Percentiles rank a stretch among this genome's conserved stretches.
phyloP scores from a whole-genome alignment of 1,140 invertebrate species.

The Kradibia gibbosae region DNA sequence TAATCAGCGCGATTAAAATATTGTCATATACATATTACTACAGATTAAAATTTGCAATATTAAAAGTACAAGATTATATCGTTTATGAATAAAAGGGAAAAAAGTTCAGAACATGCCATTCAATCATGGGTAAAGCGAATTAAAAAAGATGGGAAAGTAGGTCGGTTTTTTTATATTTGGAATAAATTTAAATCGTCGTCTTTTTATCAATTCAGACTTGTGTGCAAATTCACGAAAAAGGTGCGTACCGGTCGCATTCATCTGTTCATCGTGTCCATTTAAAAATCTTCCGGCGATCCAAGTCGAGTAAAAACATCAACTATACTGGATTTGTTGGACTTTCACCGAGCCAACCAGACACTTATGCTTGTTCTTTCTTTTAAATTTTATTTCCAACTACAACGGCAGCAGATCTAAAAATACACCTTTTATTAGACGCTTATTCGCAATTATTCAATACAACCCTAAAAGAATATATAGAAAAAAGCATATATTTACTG shows the following conservation, averaged over 20 bases:
- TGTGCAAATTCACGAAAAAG: constrained; percentile 21
- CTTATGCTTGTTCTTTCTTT: not conserved
- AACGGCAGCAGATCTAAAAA: constrained; percentile 15
- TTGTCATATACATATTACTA: not conserved
- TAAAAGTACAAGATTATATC: not conserved
- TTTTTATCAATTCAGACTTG: constrained; percentile 33
- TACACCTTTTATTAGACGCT: constrained; percentile 4
- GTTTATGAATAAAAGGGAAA: not conserved
- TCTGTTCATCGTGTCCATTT: not conserved
- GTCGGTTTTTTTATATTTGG: constrained; percentile 23
- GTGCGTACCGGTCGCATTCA: not conserved
- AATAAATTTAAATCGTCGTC: constrained; percentile 34
- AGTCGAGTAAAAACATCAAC: constrained; percentile 2
- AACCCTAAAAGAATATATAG: not conserved
- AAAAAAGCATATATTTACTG: no score
- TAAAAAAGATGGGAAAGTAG: constrained; percentile 14
- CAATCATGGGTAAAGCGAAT: not conserved
- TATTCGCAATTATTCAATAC: not conserved
- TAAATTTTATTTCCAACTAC: constrained; percentile 15
- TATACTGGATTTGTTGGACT: not conserved
- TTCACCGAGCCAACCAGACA: constrained; percentile 13
- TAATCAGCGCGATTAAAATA: no score
- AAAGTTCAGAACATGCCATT: not conserved
- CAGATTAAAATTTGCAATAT: not conserved
- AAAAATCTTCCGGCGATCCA: constrained; percentile 33